Percentiles rank a stretch among this genome's conserved stretches.
phyloP scores from a whole-genome alignment of 2,888 invertebrate genomes.

The Tubulanus polymorphus region DNA sequence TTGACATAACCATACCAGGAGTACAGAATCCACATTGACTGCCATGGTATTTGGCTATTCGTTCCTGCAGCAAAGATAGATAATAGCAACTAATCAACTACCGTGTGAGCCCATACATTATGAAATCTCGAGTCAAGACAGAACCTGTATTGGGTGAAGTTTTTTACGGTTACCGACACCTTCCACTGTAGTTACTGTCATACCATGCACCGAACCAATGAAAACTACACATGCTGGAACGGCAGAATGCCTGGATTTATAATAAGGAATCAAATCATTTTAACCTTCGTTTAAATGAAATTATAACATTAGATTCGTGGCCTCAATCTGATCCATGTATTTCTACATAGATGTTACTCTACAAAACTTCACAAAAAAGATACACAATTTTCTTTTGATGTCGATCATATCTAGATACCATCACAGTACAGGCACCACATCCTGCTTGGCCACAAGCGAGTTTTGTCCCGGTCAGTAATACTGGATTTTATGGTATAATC shows the following conservation, averaged over 20 bases:
- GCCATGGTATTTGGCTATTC: slow-evolving; percentile 85
- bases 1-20: slow-evolving; percentile 96
- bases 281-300: too few relatives aligned
- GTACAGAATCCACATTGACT: slow-evolving; percentile 96
- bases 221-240: background rate
- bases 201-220: background rate
- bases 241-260: background rate
- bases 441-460: background rate
- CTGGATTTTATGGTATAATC: background rate
- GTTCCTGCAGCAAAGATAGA: slow-evolving; percentile 28
- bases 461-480: background rate
- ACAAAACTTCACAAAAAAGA: too few relatives aligned
- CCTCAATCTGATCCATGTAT: background rate
- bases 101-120: too few relatives aligned
- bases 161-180: slow-evolving; percentile 44
- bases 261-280: too few relatives aligned
- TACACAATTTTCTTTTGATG: too few relatives aligned
- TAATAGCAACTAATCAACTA: too few relatives aligned
- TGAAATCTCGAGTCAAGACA: background rate
- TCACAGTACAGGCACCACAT: slow-evolving; percentile 1
- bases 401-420: background rate
- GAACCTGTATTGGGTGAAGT: slow-evolving; percentile 49
- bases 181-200: slow-evolving; percentile 35
- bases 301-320: too few relatives aligned
- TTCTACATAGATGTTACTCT: background rate